Base-by-base conservation (phyloP, 2,888 invertebrate species). In the Campoplex capitator region DNA sequence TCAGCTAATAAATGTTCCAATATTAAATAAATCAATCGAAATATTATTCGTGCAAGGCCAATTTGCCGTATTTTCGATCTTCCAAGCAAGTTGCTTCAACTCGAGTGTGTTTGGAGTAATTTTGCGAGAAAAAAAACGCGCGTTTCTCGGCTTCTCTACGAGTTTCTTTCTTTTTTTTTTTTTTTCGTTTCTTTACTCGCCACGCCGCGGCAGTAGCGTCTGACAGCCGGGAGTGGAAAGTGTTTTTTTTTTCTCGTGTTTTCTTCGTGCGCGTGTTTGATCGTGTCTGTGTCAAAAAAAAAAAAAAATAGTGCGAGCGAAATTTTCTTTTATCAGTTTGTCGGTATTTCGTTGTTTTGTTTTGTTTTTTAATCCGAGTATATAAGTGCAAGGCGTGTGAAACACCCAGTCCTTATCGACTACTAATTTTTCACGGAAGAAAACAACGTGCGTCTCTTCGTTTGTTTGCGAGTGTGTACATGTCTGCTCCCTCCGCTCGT, bases 111-210 rank as follows among this genome's bases (percentile, higher is more conserved):
- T 78, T 13, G 65, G 23, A 48, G 28, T 28, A 28, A 56, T 68
- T 68, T 79, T 45, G 45, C 78, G 78, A 23, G 78, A 23, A 23
- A 28, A 28, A 56, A 56, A 70, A 56, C 74, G 73, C 73, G 80
- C 73, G 71, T 73, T 80, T 45, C 42, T 70, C 78, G 35, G 79
- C 45, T 70, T 35, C 45, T 68, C 68, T 28, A 11, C 38, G 11
- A n/a, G 54, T 13, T 38, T 42, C 28, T 67, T 56, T 75, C 6
- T 54, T 68, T 32, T 51, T 56, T 68, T 51, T 56, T 68, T 51
- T 42, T 54, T 28, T 62, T 16, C 32, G 62, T n/a, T 42, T 23
- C 23, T 70, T 13, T 62, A 48, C 32, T 80, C 74, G 62, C 71
- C 73, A 65, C 62, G 58, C 42, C 65, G 74, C 54, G 35, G 51